Evolutionary conservation across 2,888 invertebrate species (phyloP).

Genomic region (Aplocera efformata): DNA sequence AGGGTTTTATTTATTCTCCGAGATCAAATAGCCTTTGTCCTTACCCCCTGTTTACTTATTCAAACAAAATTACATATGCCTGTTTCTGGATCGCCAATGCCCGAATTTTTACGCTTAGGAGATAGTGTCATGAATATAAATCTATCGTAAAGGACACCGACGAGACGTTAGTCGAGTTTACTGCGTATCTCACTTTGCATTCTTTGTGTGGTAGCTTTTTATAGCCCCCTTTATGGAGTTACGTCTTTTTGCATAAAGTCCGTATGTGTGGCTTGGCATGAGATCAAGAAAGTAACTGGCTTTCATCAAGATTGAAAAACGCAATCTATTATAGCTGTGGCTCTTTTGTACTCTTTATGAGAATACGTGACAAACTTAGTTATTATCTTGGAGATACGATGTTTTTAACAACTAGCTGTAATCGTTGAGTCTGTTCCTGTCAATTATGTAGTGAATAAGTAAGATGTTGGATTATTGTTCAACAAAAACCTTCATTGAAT

Average conservation of each 20-base stretch:
- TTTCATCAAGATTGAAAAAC: slow-evolving; percentile 20
- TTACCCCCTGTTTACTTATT: slow-evolving; percentile 76
- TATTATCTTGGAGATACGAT: no score
- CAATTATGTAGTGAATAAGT: no score
- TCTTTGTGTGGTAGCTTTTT: slow-evolving; percentile 73
- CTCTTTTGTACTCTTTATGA: slow-evolving; percentile 12
- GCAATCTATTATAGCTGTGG: background rate
- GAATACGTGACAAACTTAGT: slow-evolving; percentile 10
- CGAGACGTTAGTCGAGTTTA: slow-evolving; percentile 67
- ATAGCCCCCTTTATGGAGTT: slow-evolving; percentile 75
- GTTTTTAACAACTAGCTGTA: no score
- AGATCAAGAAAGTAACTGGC: slow-evolving; percentile 16
- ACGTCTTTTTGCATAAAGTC: slow-evolving; percentile 74
- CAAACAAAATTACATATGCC: slow-evolving; percentile 81
- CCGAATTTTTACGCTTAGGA: slow-evolving; percentile 78
- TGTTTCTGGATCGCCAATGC: slow-evolving; percentile 76
- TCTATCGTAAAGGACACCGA: slow-evolving; percentile 77
- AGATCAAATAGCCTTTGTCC: slow-evolving; percentile 80
- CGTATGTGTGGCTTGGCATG: slow-evolving; percentile 26
- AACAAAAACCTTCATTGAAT: no score
- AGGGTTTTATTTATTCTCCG: slow-evolving; percentile 68
- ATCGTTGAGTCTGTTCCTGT: no score
- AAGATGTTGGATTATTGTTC: no score
- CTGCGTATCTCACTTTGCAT: slow-evolving; percentile 77
- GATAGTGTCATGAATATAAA: slow-evolving; percentile 81